These are phyloP conservation scores for Drosophila pegasa DNA, from an alignment of 2,888 invertebrate species.

Conservation along the genomic window DNA sequence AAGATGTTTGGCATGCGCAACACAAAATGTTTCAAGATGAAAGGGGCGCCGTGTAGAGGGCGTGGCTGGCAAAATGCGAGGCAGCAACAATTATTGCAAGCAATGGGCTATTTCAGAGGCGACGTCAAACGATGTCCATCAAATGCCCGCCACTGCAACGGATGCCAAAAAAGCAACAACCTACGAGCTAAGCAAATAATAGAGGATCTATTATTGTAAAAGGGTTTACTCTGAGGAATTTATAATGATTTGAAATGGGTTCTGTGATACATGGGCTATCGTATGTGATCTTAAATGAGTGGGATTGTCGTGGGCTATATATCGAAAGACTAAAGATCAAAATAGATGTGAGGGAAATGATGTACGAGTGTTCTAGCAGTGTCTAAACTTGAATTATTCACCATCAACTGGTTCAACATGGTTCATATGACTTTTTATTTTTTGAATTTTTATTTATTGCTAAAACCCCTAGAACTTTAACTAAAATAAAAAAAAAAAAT, in stretches of 20 bases:
- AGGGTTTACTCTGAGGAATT: background rate
- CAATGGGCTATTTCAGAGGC: constrained; percentile 75
- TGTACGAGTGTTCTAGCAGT: background rate
- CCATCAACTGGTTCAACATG: background rate
- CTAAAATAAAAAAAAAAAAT: background rate
- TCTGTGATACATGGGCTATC: background rate
- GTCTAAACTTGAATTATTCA: background rate
- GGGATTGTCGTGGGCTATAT: background rate
- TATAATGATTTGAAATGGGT: background rate
- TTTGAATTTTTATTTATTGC: too few species aligned
- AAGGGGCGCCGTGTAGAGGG: background rate
- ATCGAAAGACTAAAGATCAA: background rate
- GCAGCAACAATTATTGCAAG: constrained; percentile 80
- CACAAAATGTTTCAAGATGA: constrained; percentile 23
- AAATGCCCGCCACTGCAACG: constrained; percentile 41
- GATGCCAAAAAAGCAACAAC: constrained; percentile 34
- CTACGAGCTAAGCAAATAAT: constrained; percentile 4
- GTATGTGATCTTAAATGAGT: background rate
- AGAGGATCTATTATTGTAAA: background rate
- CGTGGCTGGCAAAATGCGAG: constrained; percentile 38
- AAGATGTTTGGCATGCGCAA: constrained; percentile 64
- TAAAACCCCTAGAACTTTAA: too few species aligned
- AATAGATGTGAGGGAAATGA: background rate
- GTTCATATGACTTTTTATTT: background rate
- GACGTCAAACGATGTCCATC: constrained; percentile 43